Conservation (phyloP, 2,797 vertebrate species). For the Danio aesculapii region DNA sequence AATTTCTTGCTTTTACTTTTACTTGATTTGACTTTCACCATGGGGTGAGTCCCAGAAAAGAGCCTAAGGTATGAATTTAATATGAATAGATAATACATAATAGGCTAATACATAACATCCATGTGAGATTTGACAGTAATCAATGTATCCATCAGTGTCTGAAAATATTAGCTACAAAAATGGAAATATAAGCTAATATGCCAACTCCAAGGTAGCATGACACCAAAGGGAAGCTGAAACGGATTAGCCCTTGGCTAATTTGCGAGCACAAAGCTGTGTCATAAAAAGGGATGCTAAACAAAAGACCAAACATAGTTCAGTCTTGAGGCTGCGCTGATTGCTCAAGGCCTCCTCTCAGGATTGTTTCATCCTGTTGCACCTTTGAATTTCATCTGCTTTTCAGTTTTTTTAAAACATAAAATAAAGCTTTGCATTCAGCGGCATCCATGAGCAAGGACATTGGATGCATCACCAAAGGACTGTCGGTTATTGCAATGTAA, state of each 20-base stretch:
- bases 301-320: slow-evolving; percentile 1
- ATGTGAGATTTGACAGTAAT: background rate
- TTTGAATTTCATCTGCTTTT: slow-evolving; percentile 14
- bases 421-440: slow-evolving; percentile 14
- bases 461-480: background rate
- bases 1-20: too few species aligned
- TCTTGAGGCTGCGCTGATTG: slow-evolving; percentile 24
- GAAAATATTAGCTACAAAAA: background rate
- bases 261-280: slow-evolving; percentile 15
- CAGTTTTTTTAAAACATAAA: background rate
- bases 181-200: slow-evolving; percentile 13
- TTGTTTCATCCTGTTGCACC: slow-evolving; percentile 19
- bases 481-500: background rate
- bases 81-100: too few species aligned
- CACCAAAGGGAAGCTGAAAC: slow-evolving; percentile 27
- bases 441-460: background rate
- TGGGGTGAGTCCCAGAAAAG: too few species aligned
- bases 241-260: slow-evolving; percentile 22
- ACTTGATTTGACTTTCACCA: too few species aligned
- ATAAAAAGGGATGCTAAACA: slow-evolving; percentile 30
- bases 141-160: background rate
- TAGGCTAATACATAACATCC: too few species aligned
- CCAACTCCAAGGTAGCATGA: background rate
- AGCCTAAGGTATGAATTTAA: too few species aligned
- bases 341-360: slow-evolving; percentile 33